A percentile compares a stretch with the other conserved stretches of the same genome.
Conservation (phyloP, 2,888 invertebrate species). For the Hemistola chrysoprasaria region DNA sequence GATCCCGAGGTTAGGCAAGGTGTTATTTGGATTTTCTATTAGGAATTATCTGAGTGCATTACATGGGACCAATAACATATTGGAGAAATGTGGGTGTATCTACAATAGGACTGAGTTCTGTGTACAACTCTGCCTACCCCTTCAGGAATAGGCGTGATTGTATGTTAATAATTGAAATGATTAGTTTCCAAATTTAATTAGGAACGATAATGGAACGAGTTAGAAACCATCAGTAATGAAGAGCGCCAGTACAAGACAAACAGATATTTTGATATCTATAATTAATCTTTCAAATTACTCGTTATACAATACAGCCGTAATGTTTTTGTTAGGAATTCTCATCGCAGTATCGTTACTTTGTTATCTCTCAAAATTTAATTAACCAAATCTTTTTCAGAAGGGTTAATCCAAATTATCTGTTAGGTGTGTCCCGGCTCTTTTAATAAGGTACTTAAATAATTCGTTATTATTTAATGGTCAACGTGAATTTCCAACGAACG, state of each 20-base stretch:
- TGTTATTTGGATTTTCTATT: too few relatives aligned
- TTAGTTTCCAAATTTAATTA: conserved; percentile 7
- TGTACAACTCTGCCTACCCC: too few relatives aligned
- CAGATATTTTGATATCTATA: conserved; percentile 25
- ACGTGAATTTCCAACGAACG: conserved; percentile 1
- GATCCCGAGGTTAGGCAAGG: too few relatives aligned
- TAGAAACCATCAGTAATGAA: conserved; percentile 12
- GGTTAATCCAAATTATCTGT: conserved; percentile 16
- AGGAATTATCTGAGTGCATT: too few relatives aligned
- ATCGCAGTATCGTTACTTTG: conserved; percentile 20
- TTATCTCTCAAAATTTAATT: conserved; percentile 21
- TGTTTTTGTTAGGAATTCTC: conserved; percentile 19
- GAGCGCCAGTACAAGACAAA: conserved; percentile 19
- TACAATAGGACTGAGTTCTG: too few relatives aligned
- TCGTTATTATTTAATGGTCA: conserved; percentile 4
- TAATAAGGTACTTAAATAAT: conserved; percentile 5
- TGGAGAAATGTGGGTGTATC: too few relatives aligned
- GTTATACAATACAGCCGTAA: conserved; percentile 22
- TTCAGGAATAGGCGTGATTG: too few relatives aligned
- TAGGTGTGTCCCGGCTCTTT: conserved; percentile 6
- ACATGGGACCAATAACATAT: too few relatives aligned
- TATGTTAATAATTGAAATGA: too few relatives aligned
- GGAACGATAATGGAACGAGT: not conserved
- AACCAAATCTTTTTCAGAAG: conserved; percentile 22
- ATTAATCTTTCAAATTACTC: conserved; percentile 25